Conservation (phyloP, 2,888 invertebrate species). For the Diadegma fenestrale region DNA sequence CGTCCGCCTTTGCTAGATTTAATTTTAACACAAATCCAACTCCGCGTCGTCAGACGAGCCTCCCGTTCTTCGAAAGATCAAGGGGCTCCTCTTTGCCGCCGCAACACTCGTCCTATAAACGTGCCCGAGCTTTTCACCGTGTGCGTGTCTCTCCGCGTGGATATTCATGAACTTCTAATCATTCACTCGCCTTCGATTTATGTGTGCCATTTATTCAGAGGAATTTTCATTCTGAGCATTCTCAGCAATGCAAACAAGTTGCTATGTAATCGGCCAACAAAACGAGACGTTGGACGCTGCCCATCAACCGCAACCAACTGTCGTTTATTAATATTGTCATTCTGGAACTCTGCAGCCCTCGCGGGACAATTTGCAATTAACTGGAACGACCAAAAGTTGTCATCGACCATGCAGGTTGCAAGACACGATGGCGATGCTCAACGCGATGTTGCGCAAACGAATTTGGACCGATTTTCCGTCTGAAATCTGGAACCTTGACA, state of each 20-base stretch:
- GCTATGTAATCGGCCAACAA: neutral
- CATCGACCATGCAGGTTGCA: neutral
- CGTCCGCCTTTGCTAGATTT: conserved; percentile 80
- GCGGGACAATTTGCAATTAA: neutral
- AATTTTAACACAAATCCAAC: conserved; percentile 81
- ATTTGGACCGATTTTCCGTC: neutral
- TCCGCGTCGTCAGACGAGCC: conserved; percentile 78
- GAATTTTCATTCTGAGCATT: neutral
- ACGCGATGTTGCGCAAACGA: neutral
- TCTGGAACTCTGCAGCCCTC: neutral
- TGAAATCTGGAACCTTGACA: neutral
- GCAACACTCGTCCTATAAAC: neutral
- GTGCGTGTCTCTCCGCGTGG: neutral
- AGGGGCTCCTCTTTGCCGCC: conserved; percentile 43
- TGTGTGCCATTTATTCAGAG: neutral
- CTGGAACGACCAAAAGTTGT: neutral
- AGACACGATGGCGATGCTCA: no score
- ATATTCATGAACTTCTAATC: neutral
- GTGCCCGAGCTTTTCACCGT: neutral
- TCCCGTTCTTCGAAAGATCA: conserved; percentile 70
- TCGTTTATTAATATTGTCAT: neutral
- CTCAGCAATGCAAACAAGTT: neutral
- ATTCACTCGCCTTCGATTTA: neutral
- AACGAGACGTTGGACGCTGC: neutral
- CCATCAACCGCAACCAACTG: neutral